These are phyloP conservation scores for Lagopus muta DNA, from an alignment of 2,113 vertebrate species.

Conservation along the genomic window DNA sequence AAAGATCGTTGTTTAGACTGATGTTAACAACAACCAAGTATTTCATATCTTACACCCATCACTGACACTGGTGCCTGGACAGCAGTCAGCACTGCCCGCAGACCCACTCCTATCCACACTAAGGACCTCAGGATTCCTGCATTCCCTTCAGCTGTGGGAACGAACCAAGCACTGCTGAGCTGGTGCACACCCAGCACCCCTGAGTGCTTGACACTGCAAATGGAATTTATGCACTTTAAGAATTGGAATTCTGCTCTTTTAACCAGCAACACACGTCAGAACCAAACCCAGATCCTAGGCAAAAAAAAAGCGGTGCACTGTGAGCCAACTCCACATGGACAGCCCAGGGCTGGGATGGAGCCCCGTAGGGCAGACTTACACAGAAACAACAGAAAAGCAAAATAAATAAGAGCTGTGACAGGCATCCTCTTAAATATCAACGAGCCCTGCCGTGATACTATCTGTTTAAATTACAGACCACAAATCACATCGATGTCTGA, in stretches of 20 bases:
- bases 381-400: not conserved
- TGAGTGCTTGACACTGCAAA: not conserved
- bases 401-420: not conserved
- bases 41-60: not conserved
- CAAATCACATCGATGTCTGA: not conserved
- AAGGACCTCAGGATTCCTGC: not conserved
- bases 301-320: not conserved
- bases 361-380: not conserved
- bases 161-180: not conserved
- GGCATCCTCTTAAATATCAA: not conserved
- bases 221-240: not conserved
- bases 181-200: not conserved
- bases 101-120: accelerated
- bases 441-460: not conserved
- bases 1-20: not conserved
- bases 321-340: not conserved
- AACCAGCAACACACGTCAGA: not conserved
- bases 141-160: not conserved
- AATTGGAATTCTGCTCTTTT: not conserved
- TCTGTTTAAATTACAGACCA: not conserved
- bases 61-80: not conserved
- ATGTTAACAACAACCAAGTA: not conserved
- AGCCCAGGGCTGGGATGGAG: not conserved
- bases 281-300: not conserved
- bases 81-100: not conserved